A percentile compares a stretch with the other conserved stretches of the same genome.
Conservation (phyloP, 2,888 invertebrate species). For the Agapostemon virescens region DNA sequence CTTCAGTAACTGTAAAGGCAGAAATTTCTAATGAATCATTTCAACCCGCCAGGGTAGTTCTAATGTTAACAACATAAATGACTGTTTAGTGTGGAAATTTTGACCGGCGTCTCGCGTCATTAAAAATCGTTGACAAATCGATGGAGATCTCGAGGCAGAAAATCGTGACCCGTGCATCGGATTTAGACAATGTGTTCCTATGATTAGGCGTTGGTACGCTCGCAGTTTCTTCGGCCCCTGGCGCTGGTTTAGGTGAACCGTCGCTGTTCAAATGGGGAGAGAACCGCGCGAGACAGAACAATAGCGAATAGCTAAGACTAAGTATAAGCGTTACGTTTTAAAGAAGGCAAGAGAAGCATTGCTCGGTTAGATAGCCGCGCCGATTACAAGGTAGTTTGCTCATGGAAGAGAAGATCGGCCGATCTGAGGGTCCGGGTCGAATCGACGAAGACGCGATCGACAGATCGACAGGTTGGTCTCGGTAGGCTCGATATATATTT, state of each 20-base stretch:
- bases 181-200: slow-evolving; percentile 44
- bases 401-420: slow-evolving; percentile 50
- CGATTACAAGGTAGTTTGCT: slow-evolving; percentile 30
- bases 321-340: slow-evolving; percentile 41
- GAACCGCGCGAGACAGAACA: slow-evolving; percentile 53
- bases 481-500: slow-evolving; percentile 46
- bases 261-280: slow-evolving; percentile 58
- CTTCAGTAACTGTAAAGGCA: no score
- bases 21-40: no score
- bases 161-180: slow-evolving; percentile 27
- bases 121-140: no score
- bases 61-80: no score
- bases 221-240: slow-evolving; percentile 42
- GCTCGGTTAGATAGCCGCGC: slow-evolving; percentile 42
- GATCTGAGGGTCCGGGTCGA: slow-evolving; percentile 36
- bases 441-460: slow-evolving; percentile 5
- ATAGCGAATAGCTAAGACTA: slow-evolving; percentile 55
- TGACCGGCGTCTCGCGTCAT: no score
- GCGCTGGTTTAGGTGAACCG: slow-evolving; percentile 35
- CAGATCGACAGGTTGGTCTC: slow-evolving; percentile 17
- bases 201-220: slow-evolving; percentile 32
- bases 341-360: slow-evolving; percentile 25
- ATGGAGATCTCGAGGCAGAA: not conserved
- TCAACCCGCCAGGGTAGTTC: no score
- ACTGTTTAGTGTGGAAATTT: no score